phyloP scores from a whole-genome alignment of 2,113 vertebrate species.

The Tupaia tana region DNA sequence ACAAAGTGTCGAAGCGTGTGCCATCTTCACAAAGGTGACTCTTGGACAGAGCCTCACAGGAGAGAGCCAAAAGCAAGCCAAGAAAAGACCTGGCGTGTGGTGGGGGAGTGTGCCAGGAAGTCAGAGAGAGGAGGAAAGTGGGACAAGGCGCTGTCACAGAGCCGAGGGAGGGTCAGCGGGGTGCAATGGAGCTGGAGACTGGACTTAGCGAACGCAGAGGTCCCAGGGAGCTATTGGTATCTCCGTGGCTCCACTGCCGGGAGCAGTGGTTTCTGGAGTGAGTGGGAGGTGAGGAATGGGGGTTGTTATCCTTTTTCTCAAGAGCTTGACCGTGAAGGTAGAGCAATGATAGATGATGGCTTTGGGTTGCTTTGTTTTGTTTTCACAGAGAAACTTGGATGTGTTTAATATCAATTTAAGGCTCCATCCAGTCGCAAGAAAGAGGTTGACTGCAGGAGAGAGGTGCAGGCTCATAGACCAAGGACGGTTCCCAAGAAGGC shows the following conservation, averaged over 20 bases:
- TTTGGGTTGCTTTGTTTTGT: not conserved
- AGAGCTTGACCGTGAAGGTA: constrained; percentile 48
- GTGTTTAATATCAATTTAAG: not conserved
- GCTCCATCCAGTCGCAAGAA: not conserved
- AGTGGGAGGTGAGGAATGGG: not conserved
- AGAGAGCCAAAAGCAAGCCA: not conserved
- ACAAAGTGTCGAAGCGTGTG: not conserved
- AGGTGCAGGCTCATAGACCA: not conserved
- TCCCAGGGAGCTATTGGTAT: not conserved
- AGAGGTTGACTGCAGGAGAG: not conserved
- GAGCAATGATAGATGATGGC: not conserved
- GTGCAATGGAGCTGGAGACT: not conserved
- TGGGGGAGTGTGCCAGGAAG: constrained; percentile 15
- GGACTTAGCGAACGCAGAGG: not conserved
- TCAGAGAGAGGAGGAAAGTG: not conserved
- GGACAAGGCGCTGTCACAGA: not conserved
- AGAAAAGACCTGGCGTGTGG: not conserved
- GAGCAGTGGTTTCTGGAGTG: not conserved
- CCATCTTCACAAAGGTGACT: not conserved
- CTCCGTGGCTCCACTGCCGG: not conserved
- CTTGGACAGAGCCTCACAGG: not conserved
- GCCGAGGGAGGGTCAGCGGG: not conserved
- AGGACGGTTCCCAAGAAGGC: not conserved
- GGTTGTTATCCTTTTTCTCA: not conserved
- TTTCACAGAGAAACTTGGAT: not conserved